Evolutionary conservation across 1,140 invertebrate species (phyloP).

Genomic region (Plectus sambesii): DNA sequence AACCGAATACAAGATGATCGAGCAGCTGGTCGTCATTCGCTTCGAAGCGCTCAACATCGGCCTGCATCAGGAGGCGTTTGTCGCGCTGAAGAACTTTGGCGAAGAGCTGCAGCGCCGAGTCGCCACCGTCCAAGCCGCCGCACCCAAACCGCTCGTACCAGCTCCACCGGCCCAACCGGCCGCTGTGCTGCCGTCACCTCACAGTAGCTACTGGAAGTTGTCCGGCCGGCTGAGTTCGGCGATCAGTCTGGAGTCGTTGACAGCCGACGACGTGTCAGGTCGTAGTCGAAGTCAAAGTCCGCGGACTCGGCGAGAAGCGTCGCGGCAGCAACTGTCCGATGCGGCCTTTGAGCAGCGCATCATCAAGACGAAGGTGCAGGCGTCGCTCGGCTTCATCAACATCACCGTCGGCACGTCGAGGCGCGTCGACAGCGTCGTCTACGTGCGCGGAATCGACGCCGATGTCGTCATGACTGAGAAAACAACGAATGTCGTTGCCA

Average conservation of each 20-base stretch:
- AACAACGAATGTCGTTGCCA: conserved; percentile 26
- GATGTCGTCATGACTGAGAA: conserved; percentile 28
- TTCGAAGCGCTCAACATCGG: conserved; percentile 66
- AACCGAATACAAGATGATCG: conserved; percentile 64
- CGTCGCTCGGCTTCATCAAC: conserved; percentile 15
- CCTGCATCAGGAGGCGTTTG: conserved; percentile 58
- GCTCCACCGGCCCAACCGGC: not conserved
- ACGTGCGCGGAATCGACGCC: conserved; percentile 16
- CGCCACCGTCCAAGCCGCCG: conserved; percentile 14
- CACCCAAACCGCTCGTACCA: not conserved
- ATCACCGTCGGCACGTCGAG: conserved; percentile 3
- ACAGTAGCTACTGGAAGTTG: not conserved
- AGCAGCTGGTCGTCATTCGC: conserved; percentile 62
- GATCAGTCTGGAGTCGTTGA: not conserved
- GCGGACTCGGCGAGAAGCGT: too few species aligned
- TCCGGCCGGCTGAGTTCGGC: not conserved
- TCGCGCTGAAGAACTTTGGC: conserved; percentile 45
- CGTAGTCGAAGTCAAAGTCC: too few species aligned
- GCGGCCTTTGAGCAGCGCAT: too few species aligned
- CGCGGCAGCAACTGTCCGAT: too few species aligned
- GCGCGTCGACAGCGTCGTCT: conserved; percentile 18
- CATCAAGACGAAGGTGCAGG: conserved; percentile 26
- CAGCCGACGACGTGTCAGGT: too few species aligned
- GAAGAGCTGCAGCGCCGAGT: conserved; percentile 28
- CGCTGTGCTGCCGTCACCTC: not conserved